Evolutionary conservation across 2,888 invertebrate genomes (phyloP).

Genomic region (Stratiomys singularior): DNA sequence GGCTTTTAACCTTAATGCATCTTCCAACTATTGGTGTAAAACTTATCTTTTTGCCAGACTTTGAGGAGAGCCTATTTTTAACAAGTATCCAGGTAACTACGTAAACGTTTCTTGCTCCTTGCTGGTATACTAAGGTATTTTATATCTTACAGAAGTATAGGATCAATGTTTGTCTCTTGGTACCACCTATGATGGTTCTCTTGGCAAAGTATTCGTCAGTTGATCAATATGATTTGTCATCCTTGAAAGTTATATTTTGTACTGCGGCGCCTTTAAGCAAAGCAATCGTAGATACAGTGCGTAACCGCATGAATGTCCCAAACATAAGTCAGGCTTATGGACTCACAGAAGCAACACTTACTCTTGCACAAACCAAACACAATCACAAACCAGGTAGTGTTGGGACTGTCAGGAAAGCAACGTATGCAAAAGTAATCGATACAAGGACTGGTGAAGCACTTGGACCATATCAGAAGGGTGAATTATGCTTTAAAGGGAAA

Average conservation of each 20-base stretch:
- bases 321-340: conserved; percentile 80
- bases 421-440: conserved; percentile 73
- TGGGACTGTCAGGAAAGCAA: conserved; percentile 74
- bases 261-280: conserved; percentile 86
- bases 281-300: conserved; percentile 72
- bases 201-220: conserved; percentile 79
- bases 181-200: conserved; percentile 13
- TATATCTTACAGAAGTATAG: background rate
- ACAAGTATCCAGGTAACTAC: conserved; percentile 18
- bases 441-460: conserved; percentile 71
- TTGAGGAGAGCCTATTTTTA: background rate
- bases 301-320: conserved; percentile 63
- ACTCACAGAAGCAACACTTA: conserved; percentile 81
- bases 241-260: conserved; percentile 75
- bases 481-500: conserved; percentile 85
- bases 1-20: background rate
- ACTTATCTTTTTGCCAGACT: background rate
- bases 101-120: background rate
- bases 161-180: background rate
- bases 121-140: background rate
- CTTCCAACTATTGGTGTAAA: background rate
- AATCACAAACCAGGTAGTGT: conserved; percentile 72
- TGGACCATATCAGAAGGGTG: conserved; percentile 78
- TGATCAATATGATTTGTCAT: conserved; percentile 78
- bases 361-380: conserved; percentile 64